Evolutionary conservation across 2,797 vertebrate genomes (phyloP).

Genomic region (Serranus cabrilla): DNA sequence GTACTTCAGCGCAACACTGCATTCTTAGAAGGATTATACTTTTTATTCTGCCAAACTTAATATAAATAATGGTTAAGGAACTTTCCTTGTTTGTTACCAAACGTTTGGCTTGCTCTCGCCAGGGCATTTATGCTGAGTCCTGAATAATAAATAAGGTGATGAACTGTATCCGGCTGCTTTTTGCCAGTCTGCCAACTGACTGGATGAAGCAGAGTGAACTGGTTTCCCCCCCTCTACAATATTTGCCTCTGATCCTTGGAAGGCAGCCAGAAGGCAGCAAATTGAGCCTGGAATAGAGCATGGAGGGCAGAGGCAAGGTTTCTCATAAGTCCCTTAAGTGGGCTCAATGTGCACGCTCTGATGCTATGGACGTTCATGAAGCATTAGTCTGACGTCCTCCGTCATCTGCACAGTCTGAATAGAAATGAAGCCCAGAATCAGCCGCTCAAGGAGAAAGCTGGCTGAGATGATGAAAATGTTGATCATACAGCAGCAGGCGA

Average conservation of each 20-base stretch:
- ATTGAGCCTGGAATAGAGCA: conserved; percentile 79
- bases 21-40: conserved; percentile 27
- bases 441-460: conserved; percentile 49
- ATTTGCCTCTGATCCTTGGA: conserved; percentile 73
- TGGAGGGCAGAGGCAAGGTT: conserved; percentile 73
- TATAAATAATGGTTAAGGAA: conserved; percentile 53
- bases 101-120: conserved; percentile 43
- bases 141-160: conserved; percentile 75
- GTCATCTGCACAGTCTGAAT: conserved; percentile 59
- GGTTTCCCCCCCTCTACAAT: conserved; percentile 50
- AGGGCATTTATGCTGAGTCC: conserved; percentile 64
- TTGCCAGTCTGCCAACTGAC: conserved; percentile 65
- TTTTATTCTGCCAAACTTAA: conserved; percentile 54
- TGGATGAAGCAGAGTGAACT: conserved; percentile 69
- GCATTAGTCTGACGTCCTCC: conserved; percentile 62
- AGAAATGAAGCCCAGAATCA: conserved; percentile 55
- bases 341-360: conserved; percentile 59
- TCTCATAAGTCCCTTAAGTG: conserved; percentile 76
- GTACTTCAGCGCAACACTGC: conserved; percentile 31
- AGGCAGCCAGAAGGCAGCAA: conserved; percentile 67
- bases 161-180: conserved; percentile 66
- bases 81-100: conserved; percentile 59
- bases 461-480: conserved; percentile 45
- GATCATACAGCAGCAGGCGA: conserved; percentile 21
- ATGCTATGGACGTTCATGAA: conserved; percentile 62